phyloP scores from a whole-genome alignment of 2,797 vertebrate genomes.

The Delichon dasypus region DNA sequence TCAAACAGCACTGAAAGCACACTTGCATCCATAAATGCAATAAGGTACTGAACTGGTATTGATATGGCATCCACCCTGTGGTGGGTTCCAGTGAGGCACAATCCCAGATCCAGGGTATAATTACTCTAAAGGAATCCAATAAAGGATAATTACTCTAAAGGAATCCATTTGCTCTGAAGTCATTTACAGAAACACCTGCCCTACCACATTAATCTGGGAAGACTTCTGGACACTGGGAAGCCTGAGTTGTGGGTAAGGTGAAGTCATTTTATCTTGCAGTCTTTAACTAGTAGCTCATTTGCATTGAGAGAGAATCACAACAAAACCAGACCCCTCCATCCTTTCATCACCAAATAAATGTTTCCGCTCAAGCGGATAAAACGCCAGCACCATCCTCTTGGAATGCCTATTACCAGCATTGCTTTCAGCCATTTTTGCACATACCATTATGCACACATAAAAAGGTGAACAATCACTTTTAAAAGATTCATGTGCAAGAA shows the following conservation, averaged over 20 bases:
- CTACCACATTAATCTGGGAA: neutral
- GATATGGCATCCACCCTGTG: accelerated
- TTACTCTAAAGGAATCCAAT: neutral
- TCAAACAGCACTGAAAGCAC: neutral
- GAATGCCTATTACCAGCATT: neutral
- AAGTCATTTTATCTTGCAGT: neutral
- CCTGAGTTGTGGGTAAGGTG: neutral
- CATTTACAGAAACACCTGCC: neutral
- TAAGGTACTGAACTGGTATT: neutral
- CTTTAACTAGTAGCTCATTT: neutral
- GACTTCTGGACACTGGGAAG: neutral
- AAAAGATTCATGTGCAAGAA: neutral
- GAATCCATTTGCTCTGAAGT: neutral
- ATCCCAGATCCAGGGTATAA: neutral
- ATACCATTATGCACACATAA: neutral
- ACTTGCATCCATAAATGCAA: neutral
- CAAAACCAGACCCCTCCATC: neutral
- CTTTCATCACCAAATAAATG: neutral
- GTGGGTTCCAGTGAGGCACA: neutral
- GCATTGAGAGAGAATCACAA: neutral
- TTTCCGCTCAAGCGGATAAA: neutral
- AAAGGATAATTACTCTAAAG: neutral
- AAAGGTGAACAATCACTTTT: neutral
- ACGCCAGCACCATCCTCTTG: neutral
- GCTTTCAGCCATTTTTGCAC: neutral